phyloP scores from a whole-genome alignment of 1,140 invertebrate genomes.

The Danaus plexippus region DNA sequence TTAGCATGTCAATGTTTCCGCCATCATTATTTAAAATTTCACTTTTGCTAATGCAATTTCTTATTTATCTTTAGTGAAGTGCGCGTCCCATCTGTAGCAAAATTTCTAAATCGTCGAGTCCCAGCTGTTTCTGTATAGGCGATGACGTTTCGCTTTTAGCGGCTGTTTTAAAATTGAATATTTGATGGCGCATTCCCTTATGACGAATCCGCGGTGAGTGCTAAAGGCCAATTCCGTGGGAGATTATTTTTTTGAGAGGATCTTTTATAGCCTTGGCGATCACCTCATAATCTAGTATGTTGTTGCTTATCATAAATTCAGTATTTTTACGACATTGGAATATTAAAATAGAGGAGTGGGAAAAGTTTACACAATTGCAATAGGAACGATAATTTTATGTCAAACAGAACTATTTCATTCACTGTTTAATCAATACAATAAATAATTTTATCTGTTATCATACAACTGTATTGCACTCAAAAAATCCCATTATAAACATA shows the following conservation, averaged over 20 bases:
- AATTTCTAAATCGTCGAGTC: slow-evolving; percentile 67
- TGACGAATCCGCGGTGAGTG: slow-evolving; percentile 62
- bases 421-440: slow-evolving; percentile 17
- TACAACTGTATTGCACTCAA: slow-evolving; percentile 51
- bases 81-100: slow-evolving; percentile 68
- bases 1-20: slow-evolving; percentile 53
- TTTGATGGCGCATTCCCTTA: slow-evolving; percentile 69
- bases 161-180: slow-evolving; percentile 72
- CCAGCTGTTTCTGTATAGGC: slow-evolving; percentile 61
- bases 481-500: slow-evolving; percentile 63
- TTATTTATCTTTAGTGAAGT: slow-evolving; percentile 58
- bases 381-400: not conserved
- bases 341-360: not conserved
- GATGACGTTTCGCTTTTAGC: slow-evolving; percentile 71
- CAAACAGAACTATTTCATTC: slow-evolving; percentile 5
- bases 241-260: slow-evolving; percentile 63
- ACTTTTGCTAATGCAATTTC: slow-evolving; percentile 69
- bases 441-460: slow-evolving; percentile 40
- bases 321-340: not conserved
- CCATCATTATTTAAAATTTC: slow-evolving; percentile 61
- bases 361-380: no score
- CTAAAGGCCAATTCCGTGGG: slow-evolving; percentile 47
- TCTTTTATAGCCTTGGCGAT: slow-evolving; percentile 37
- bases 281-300: not conserved
- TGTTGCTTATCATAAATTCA: no score